Conservation (phyloP, 2,888 invertebrate species). For the Phyllotreta cruciferae region DNA sequence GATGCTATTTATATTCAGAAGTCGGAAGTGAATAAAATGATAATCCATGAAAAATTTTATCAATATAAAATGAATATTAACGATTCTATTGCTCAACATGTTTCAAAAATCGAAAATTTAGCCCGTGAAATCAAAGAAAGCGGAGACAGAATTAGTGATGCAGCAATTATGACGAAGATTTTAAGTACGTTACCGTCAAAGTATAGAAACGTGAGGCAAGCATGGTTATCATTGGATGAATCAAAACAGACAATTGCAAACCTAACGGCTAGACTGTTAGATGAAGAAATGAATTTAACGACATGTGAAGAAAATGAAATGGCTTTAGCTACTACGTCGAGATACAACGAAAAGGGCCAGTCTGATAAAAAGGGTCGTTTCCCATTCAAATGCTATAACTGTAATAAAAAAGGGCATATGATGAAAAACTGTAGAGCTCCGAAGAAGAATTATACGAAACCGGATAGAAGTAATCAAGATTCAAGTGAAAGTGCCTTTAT, state of each 20-base stretch:
- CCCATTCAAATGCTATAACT: constrained; percentile 34
- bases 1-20: constrained; percentile 39
- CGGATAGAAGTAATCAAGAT: not conserved
- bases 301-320: constrained; percentile 30
- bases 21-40: constrained; percentile 44
- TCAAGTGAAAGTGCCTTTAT: constrained; percentile 6
- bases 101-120: constrained; percentile 47
- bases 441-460: not conserved
- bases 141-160: constrained; percentile 40
- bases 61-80: constrained; percentile 41
- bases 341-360: not conserved
- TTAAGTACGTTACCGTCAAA: constrained; percentile 36
- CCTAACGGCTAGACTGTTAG: constrained; percentile 38
- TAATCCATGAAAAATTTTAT: constrained; percentile 42
- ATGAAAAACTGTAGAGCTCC: constrained; percentile 31
- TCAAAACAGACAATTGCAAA: constrained; percentile 40
- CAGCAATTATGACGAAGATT: constrained; percentile 43
- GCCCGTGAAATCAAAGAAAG: constrained; percentile 41
- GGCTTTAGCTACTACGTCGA: constrained; percentile 25
- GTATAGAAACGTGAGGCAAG: constrained; percentile 39
- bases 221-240: constrained; percentile 42
- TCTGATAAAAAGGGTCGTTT: not conserved
- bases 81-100: constrained; percentile 46
- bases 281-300: constrained; percentile 40
- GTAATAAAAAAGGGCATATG: constrained; percentile 37